phyloP scores from a whole-genome alignment of 2,797 vertebrate species.

The Spheniscus humboldti region DNA sequence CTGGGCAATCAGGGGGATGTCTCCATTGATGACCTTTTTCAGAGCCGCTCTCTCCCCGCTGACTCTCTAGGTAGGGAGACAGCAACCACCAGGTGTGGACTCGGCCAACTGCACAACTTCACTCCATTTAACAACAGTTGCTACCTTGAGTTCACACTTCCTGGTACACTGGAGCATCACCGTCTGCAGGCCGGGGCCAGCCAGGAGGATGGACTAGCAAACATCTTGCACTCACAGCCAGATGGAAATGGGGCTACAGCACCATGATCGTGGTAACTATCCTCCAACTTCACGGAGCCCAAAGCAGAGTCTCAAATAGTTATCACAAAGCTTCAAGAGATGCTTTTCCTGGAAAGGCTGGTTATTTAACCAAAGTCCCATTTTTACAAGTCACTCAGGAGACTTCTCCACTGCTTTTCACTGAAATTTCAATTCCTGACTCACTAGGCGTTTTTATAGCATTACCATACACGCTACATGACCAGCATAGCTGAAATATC shows the following conservation, averaged over 20 bases:
- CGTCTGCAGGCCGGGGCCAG: neutral
- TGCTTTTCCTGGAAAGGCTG: neutral
- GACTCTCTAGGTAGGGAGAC: neutral
- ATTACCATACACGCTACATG: neutral
- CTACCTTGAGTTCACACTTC: neutral
- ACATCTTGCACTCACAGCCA: neutral
- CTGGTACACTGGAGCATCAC: neutral
- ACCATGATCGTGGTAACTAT: fast-evolving
- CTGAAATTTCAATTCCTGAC: neutral
- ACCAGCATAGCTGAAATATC: neutral
- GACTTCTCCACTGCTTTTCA: neutral
- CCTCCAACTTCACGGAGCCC: neutral
- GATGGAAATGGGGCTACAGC: neutral
- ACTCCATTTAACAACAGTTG: neutral
- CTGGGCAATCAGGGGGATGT: neutral
- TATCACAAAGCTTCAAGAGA: neutral
- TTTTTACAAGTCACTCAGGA: neutral
- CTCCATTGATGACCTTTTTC: neutral
- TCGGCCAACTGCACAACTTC: neutral
- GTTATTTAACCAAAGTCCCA: neutral
- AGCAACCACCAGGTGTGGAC: neutral
- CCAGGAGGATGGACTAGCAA: neutral
- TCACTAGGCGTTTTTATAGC: neutral
- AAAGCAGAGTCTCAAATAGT: neutral
- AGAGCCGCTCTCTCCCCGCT: neutral